Evolutionary conservation across 2,888 invertebrate genomes (phyloP), one percentile per base, ranked within the genome.

Genomic region (Hydropsyche betteni): DNA sequence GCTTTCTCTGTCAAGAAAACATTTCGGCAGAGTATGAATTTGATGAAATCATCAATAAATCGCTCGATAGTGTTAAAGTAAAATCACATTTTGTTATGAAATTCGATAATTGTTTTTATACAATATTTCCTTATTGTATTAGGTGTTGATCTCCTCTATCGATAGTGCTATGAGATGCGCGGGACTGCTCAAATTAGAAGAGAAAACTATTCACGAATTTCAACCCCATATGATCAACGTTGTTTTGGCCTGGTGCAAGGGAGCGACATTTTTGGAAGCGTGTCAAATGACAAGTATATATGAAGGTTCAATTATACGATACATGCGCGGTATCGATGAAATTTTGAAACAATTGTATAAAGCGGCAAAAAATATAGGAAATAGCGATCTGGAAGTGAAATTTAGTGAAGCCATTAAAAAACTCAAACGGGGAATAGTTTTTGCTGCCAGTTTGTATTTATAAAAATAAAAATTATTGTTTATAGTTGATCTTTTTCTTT

Each of bases 361-460:
- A 85, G 98, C 98, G 1, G 93, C 98, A 1, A 98, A 97, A 87
- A 96, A 95, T 80, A 98, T 99, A 80, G 99, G 98, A n/a, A 98
- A 98, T 84, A 93, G 94, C 0, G 97, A 97, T 81, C 87, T 99
- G 79, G 98, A 99, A 87, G 94, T 94, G 82, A 98, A 98, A 86
- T 99, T 99, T 86, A 93, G 94, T 80, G 95, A 96, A 83, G 95
- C 95, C 76, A 94, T 98, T 80, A 94, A 94, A 82, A 85, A 95
- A 79, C 91, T 99, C 76, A 99, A 99, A 85, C 90, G 99, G 80
- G 99, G 99, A 84, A 99, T 99, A 83, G 96, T 99, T 12, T 99
- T 99, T 86, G 99, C 99, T 34, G 98, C 99, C 75, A 98, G 98
- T 85, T 90, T 99, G 70, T 99, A 99, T 85, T 88, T 97, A 81